Conservation (phyloP, 1,140 invertebrate genomes). For the Apis florea region DNA sequence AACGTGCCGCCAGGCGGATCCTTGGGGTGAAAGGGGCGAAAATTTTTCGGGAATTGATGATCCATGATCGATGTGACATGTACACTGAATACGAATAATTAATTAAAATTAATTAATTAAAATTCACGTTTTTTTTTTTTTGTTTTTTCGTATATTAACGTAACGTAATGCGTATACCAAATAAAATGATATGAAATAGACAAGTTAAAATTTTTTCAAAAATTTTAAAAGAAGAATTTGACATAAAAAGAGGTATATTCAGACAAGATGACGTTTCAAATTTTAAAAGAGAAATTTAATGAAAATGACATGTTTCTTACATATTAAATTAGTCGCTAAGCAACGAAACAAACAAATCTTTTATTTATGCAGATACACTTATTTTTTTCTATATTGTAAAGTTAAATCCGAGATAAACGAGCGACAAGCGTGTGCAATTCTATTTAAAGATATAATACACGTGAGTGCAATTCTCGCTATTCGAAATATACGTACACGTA, state of each 20-base stretch:
- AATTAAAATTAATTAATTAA: too few species aligned
- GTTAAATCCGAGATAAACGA: background rate
- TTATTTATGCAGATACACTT: background rate
- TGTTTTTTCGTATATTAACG: too few species aligned
- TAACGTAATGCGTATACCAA: too few species aligned
- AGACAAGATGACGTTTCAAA: background rate
- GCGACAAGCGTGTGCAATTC: too few species aligned
- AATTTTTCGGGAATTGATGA: background rate
- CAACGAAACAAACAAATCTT: background rate
- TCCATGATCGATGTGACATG: constrained; percentile 12
- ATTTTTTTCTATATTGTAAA: background rate
- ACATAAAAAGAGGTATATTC: background rate
- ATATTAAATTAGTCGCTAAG: background rate
- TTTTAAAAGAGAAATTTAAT: background rate
- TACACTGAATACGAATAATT: too few species aligned
- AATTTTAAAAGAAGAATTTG: background rate
- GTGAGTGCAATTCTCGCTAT: too few species aligned
- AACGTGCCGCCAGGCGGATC: constrained; percentile 51
- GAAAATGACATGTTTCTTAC: background rate
- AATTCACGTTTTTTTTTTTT: too few species aligned
- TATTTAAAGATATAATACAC: too few species aligned
- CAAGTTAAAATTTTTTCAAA: too few species aligned
- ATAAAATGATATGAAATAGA: too few species aligned
- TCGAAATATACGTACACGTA: too few species aligned
- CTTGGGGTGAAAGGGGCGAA: constrained; percentile 54